phyloP scores from a whole-genome alignment of 2,113 vertebrate genomes.

The Corvus hawaiiensis region DNA sequence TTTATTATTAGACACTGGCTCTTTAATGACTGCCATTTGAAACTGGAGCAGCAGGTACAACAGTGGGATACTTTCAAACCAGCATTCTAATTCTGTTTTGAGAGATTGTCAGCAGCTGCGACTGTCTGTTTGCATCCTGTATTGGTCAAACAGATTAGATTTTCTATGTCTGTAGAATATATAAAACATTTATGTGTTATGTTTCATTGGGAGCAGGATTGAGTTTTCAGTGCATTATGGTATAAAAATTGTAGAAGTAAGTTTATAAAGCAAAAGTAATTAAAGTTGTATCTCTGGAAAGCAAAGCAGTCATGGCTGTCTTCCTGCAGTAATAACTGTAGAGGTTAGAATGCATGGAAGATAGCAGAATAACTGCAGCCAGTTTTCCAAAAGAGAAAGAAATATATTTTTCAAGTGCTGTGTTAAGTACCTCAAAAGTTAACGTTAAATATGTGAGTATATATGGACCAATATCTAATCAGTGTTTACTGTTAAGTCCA shows the following conservation, averaged over 20 bases:
- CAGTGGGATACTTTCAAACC: not conserved
- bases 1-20: not conserved
- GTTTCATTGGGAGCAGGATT: not conserved
- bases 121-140: not conserved
- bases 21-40: not conserved
- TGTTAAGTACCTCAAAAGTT: not conserved
- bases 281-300: not conserved
- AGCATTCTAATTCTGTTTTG: not conserved
- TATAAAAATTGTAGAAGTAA: not conserved
- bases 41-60: not conserved
- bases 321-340: not conserved
- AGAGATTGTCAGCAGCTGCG: not conserved
- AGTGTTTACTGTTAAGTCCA: not conserved
- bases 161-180: not conserved
- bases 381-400: not conserved
- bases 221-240: not conserved
- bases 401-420: not conserved
- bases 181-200: not conserved
- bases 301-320: not conserved
- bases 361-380: not conserved
- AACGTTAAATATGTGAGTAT: not conserved
- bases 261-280: not conserved
- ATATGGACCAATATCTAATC: not conserved
- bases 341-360: not conserved
- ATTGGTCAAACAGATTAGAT: not conserved